Evolutionary conservation across 2,797 vertebrate species (phyloP).

Genomic region (Sebastiscus albofasciatus): DNA sequence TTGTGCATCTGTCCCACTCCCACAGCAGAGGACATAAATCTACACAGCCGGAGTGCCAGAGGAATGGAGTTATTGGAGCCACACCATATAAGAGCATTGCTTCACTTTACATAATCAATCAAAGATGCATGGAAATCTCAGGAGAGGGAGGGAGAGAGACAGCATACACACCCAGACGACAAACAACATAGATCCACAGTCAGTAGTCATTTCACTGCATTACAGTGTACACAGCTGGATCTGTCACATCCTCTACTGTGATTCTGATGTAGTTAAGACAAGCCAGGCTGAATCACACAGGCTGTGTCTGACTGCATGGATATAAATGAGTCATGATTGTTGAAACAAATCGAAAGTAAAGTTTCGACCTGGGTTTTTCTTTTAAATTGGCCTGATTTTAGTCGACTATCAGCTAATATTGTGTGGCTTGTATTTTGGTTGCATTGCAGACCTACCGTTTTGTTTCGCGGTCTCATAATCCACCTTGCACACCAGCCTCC

Average conservation of each 20-base stretch:
- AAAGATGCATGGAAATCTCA: slow-evolving; percentile 78
- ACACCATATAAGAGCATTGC: slow-evolving; percentile 79
- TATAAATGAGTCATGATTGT: not conserved
- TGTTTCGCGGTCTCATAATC: slow-evolving; percentile 99
- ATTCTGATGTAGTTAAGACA: slow-evolving; percentile 23
- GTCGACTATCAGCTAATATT: not conserved
- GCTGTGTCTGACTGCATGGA: not conserved
- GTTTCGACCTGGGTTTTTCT: not conserved
- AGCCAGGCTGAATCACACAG: not conserved
- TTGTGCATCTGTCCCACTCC: slow-evolving; percentile 74
- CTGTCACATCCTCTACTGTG: slow-evolving; percentile 15
- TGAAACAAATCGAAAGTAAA: not conserved
- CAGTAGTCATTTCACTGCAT: slow-evolving; percentile 40
- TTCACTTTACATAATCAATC: slow-evolving; percentile 88
- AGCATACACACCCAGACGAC: slow-evolving; percentile 54
- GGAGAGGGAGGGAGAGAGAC: slow-evolving; percentile 64
- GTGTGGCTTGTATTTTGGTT: not conserved
- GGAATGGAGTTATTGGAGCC: slow-evolving; percentile 76
- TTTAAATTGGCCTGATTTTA: not conserved
- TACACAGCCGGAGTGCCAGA: slow-evolving; percentile 62
- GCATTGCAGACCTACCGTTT: slow-evolving; percentile 85
- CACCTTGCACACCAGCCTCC: slow-evolving; percentile 96
- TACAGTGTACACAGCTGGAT: slow-evolving; percentile 18
- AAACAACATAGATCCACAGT: slow-evolving; percentile 66
- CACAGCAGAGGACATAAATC: slow-evolving; percentile 81